Percentiles rank a stretch among this genome's conserved stretches.
phyloP scores from a whole-genome alignment of 2,113 vertebrate species.

The Indri indri region DNA sequence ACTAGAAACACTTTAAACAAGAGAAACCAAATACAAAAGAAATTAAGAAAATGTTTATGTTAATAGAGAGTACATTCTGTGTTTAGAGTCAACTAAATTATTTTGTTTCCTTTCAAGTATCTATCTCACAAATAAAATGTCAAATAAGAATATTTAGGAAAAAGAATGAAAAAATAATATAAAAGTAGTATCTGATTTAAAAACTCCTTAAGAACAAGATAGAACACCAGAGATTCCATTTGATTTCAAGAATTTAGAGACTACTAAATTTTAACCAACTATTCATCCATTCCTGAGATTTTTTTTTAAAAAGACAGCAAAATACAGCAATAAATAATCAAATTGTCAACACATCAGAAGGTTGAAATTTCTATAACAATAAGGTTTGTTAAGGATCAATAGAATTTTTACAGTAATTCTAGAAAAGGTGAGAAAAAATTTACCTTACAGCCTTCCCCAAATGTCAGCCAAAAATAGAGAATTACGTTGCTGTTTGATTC shows the following conservation, averaged over 20 bases:
- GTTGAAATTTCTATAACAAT: neutral
- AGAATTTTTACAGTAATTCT: neutral
- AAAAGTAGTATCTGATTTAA: neutral
- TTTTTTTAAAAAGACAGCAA: neutral
- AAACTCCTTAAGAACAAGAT: neutral
- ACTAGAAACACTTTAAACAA: neutral
- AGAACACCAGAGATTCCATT: neutral
- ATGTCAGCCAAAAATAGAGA: conserved; percentile 39
- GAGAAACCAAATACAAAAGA: neutral
- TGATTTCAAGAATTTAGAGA: neutral
- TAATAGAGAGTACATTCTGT: neutral
- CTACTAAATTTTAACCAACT: conserved; percentile 27
- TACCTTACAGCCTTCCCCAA: neutral
- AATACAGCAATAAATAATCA: neutral
- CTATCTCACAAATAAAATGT: neutral
- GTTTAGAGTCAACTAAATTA: neutral
- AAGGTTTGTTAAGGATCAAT: neutral
- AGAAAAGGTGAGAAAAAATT: neutral
- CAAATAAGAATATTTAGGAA: neutral
- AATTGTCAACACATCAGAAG: neutral
- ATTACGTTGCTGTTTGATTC: neutral
- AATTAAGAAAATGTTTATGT: neutral
- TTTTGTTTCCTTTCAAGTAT: neutral
- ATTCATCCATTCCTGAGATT: neutral
- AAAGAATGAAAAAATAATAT: neutral